These are phyloP conservation scores for Xestia ashworthii DNA, from an alignment of 2,888 invertebrate species.

Conservation along the genomic window DNA sequence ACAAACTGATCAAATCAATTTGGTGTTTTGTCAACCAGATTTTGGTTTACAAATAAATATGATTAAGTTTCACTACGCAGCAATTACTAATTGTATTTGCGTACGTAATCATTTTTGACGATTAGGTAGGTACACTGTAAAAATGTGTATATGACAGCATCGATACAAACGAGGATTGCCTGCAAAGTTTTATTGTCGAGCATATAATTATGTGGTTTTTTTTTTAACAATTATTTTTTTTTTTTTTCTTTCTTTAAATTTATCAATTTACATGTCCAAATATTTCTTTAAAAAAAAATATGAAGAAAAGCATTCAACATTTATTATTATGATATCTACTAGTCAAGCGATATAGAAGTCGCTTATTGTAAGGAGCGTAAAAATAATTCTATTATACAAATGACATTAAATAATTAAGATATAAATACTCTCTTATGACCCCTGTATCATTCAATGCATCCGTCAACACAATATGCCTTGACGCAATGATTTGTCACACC, in stretches of 20 bases:
- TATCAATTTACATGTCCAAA: too few species aligned
- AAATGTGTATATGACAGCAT: not conserved
- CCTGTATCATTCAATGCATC: not conserved
- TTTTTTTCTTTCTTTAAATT: too few species aligned
- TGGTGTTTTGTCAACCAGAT: not conserved
- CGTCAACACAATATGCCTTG: not conserved
- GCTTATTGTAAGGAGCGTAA: not conserved
- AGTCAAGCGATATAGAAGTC: not conserved
- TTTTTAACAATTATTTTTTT: not conserved
- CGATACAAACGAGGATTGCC: not conserved
- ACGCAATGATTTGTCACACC: not conserved
- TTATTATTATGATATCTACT: not conserved
- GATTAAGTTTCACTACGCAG: not conserved
- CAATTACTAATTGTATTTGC: not conserved
- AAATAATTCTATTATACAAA: not conserved
- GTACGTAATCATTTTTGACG: not conserved
- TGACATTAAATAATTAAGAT: not conserved
- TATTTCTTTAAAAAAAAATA: too few species aligned
- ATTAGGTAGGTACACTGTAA: not conserved
- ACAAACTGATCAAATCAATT: not conserved
- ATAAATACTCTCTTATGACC: not conserved
- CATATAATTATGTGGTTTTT: not conserved
- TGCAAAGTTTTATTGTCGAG: not conserved
- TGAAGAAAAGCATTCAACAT: too few species aligned
- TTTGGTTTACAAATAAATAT: not conserved